Evolutionary conservation across 2,888 invertebrate genomes (phyloP), one percentile per base, ranked within the genome.

Genomic region (Schizotus pectinicornis): DNA sequence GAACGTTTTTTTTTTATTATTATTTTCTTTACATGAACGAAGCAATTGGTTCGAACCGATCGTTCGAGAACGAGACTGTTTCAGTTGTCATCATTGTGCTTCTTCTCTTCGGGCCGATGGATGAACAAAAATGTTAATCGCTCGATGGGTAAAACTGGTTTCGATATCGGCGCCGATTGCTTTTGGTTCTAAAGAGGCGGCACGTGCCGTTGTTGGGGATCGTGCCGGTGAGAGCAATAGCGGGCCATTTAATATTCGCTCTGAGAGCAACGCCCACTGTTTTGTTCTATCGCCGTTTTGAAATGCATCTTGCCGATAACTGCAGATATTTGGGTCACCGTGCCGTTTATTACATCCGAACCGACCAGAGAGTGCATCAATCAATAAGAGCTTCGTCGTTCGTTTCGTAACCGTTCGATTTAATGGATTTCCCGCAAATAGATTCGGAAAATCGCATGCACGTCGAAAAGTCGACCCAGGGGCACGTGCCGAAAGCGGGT

Each of bases 321-420:
- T 35, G 35, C 32, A 41, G 38, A 56, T 52, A 56, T 56, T 52
- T 39, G 56, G 60, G 60, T 52, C 60, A 60, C 37, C 58, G 42
- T 53, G 32, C 37, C 43, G 49, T 56, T 56, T 56, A 56, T 60
- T 47, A 49, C 47, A 37, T 54, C 38, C 43, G 54, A 42, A 53
- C 31, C 33, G 36, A 53, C 31, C 33, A 32, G 43, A 54, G 49
- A 60, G 59, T 61, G 59, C 63, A 62, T 63, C 63, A 63, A 61
- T 65, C 63, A 61, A 61, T 63, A 62, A 52, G 49, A 36, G 49
- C 32, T 56, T 36, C 36, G 3, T 22, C n/a, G n/a, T n/a, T n/a
- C n/a, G n/a, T n/a, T n/a, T n/a, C 22, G 22, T 22, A 22, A 22
- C 22, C 2, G 22, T 22, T 22, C 22, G 22, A 49, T 49, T 56